These are phyloP conservation scores for Chrosomus eos DNA, from an alignment of 2,797 vertebrate species.

Conservation along the genomic window DNA sequence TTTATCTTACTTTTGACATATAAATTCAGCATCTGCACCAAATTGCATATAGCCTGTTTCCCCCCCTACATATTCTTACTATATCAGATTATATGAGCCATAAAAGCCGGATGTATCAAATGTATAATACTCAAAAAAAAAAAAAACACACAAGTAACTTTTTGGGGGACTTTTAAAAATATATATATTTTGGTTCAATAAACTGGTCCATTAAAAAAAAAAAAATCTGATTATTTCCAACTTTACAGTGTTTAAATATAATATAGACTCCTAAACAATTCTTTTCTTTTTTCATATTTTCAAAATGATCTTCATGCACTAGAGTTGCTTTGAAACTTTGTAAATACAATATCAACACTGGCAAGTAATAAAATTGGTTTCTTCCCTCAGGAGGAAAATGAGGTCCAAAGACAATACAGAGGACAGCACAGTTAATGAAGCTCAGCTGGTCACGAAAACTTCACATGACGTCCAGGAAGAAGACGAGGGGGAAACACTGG, in stretches of 20 bases:
- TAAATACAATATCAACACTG: not conserved
- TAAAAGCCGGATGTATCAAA: no score
- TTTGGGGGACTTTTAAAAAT: no score
- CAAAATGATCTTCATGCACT: not conserved
- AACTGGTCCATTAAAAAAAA: not conserved
- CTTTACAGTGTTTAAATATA: not conserved
- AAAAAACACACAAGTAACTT: no score
- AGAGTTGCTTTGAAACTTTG: not conserved
- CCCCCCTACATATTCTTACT: no score
- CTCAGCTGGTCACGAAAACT: constrained; percentile 80
- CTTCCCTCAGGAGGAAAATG: constrained; percentile 84
- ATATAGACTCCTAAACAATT: not conserved
- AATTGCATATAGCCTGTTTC: no score
- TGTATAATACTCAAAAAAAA: no score
- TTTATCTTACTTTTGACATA: no score
- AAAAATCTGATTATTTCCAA: not conserved
- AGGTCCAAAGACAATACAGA: constrained; percentile 89
- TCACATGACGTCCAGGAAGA: constrained; percentile 78
- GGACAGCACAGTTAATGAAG: constrained; percentile 79
- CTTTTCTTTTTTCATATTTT: not conserved
- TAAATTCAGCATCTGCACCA: no score
- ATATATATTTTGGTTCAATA: not conserved
- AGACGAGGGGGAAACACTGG: constrained; percentile 79
- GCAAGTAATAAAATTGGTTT: not conserved
- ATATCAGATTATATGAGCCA: no score